A percentile compares a stretch with the other conserved stretches of the same genome.
Conservation (phyloP, 2,888 invertebrate species). For the Acleris holmiana region DNA sequence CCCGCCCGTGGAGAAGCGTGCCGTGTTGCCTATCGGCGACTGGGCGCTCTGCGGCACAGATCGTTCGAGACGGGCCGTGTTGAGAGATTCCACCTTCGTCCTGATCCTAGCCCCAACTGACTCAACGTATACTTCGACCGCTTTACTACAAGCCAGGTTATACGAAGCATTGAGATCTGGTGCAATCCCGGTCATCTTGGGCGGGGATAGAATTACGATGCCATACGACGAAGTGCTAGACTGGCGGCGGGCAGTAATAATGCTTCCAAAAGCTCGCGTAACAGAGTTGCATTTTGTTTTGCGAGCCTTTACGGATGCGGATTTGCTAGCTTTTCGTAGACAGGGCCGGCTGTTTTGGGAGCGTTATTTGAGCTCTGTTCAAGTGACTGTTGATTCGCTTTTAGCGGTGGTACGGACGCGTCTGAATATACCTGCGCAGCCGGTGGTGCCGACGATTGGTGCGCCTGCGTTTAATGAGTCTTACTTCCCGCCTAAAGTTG, state of each 20-base stretch:
- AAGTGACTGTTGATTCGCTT: constrained; percentile 92
- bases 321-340: constrained; percentile 91
- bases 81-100: constrained; percentile 93
- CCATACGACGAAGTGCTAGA: constrained; percentile 94
- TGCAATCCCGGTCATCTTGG: constrained; percentile 94
- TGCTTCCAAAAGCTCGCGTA: constrained; percentile 90
- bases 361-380: constrained; percentile 94
- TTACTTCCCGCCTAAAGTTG: constrained; percentile 92
- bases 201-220: constrained; percentile 89
- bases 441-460: constrained; percentile 89
- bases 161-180: constrained; percentile 95
- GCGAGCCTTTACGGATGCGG: constrained; percentile 93
- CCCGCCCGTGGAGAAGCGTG: constrained; percentile 89
- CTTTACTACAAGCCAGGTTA: constrained; percentile 90
- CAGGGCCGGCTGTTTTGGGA: constrained; percentile 96
- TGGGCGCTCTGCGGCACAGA: constrained; percentile 95
- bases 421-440: constrained; percentile 93
- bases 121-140: constrained; percentile 87
- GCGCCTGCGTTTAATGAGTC: constrained; percentile 94
- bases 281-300: constrained; percentile 96
- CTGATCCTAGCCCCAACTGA: constrained; percentile 92
- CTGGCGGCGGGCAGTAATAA: constrained; percentile 88
- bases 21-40: constrained; percentile 86
- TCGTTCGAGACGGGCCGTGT: constrained; percentile 88
- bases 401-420: constrained; percentile 92